phyloP scores from a whole-genome alignment of 1,140 invertebrate species.

The Magallana angulata region DNA sequence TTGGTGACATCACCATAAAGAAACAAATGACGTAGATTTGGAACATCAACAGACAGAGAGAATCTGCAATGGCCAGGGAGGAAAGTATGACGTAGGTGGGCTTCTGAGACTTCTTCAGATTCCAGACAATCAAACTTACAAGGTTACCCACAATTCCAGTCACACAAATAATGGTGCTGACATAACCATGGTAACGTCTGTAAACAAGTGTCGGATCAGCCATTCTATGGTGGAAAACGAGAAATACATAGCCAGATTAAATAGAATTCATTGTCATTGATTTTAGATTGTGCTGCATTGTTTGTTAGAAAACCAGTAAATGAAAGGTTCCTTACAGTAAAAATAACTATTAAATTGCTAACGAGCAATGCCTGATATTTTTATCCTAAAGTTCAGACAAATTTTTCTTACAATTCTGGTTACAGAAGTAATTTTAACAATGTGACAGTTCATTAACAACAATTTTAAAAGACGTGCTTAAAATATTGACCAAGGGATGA shows the following conservation, averaged over 20 bases:
- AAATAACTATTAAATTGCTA: background rate
- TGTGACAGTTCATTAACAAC: too few relatives aligned
- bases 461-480: too few relatives aligned
- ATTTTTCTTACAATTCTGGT: too few relatives aligned
- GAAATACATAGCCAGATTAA: background rate
- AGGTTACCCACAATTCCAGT: constrained; percentile 33
- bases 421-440: too few relatives aligned
- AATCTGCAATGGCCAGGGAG: constrained; percentile 19
- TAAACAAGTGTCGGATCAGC: background rate
- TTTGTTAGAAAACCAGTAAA: too few relatives aligned
- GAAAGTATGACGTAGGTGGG: background rate
- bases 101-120: background rate
- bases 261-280: too few relatives aligned
- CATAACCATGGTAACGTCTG: constrained; percentile 26
- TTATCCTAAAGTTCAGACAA: too few relatives aligned
- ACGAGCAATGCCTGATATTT: background rate
- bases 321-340: background rate
- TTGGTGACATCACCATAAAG: constrained; percentile 25
- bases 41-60: background rate
- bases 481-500: too few relatives aligned
- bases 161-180: constrained; percentile 1
- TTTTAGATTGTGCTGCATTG: too few relatives aligned
- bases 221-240: background rate
- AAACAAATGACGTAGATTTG: background rate
- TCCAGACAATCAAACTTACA: constrained; percentile 28